Evolutionary conservation across 2,113 vertebrate genomes (phyloP).

Genomic region (Saguinus midas): DNA sequence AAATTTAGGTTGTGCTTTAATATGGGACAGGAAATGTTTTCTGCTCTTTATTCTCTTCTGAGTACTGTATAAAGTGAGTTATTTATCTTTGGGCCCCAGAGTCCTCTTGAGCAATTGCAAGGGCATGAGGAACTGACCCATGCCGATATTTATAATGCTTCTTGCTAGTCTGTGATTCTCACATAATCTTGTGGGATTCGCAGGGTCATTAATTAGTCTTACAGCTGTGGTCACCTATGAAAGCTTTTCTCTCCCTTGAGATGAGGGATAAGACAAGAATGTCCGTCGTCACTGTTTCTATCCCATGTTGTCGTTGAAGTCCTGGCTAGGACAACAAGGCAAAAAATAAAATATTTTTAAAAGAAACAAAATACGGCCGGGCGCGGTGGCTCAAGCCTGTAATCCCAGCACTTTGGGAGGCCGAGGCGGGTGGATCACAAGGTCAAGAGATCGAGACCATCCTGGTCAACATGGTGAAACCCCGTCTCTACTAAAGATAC

Average conservation of each 20-base stretch:
- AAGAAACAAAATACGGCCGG: conserved; percentile 14
- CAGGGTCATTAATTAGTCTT: conserved; percentile 36
- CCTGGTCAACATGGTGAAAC: too few relatives aligned
- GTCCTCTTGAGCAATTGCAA: conserved; percentile 34
- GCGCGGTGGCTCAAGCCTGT: too few relatives aligned
- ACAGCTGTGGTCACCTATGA: neutral
- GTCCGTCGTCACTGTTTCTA: neutral
- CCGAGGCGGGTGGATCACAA: too few relatives aligned
- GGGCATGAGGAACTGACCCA: neutral
- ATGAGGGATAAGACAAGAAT: neutral
- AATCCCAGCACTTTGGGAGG: too few relatives aligned
- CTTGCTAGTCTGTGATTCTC: conserved; percentile 54
- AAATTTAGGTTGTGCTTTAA: conserved; percentile 13
- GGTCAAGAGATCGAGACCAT: too few relatives aligned
- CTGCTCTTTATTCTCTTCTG: conserved; percentile 24
- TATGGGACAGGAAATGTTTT: neutral
- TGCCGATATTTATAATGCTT: conserved; percentile 5
- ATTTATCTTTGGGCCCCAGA: conserved; percentile 21
- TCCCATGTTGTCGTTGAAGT: neutral
- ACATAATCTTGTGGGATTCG: conserved; percentile 40
- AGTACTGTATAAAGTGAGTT: conserved; percentile 20
- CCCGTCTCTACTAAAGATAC: too few relatives aligned
- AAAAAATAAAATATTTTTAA: neutral
- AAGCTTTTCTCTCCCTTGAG: neutral
- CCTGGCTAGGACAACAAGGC: neutral